These are phyloP conservation scores for Nebria salina DNA, from an alignment of 2,888 invertebrate genomes.

Conservation along the genomic window DNA sequence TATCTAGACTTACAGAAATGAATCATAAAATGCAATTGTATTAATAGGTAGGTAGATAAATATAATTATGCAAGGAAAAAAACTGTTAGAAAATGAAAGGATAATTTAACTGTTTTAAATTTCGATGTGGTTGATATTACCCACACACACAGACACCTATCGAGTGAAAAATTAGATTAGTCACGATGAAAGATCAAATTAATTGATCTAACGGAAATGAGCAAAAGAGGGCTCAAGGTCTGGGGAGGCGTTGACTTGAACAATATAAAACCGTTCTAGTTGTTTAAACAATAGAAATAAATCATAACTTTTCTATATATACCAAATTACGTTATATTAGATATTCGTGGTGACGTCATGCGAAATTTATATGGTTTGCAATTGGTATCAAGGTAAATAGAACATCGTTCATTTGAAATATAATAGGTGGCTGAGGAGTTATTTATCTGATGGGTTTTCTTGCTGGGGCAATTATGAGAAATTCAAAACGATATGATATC, in stretches of 20 bases:
- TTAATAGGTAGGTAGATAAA: too few relatives aligned
- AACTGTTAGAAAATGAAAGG: not conserved
- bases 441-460: not conserved
- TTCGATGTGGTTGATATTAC: conserved; percentile 3
- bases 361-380: not conserved
- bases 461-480: not conserved
- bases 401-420: not conserved
- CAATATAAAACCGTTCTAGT: not conserved
- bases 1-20: too few relatives aligned
- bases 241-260: not conserved
- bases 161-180: not conserved
- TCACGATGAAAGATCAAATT: not conserved
- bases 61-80: not conserved
- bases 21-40: too few relatives aligned
- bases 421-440: not conserved
- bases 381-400: not conserved
- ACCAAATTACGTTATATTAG: too few relatives aligned
- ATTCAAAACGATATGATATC: not conserved
- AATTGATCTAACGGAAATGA: not conserved
- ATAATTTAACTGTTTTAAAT: not conserved
- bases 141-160: not conserved
- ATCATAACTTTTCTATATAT: not conserved
- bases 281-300: not conserved
- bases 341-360: not conserved
- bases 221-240: not conserved